Base-by-base conservation (phyloP, 2,888 invertebrate species). In the Hylaea fasciaria region DNA sequence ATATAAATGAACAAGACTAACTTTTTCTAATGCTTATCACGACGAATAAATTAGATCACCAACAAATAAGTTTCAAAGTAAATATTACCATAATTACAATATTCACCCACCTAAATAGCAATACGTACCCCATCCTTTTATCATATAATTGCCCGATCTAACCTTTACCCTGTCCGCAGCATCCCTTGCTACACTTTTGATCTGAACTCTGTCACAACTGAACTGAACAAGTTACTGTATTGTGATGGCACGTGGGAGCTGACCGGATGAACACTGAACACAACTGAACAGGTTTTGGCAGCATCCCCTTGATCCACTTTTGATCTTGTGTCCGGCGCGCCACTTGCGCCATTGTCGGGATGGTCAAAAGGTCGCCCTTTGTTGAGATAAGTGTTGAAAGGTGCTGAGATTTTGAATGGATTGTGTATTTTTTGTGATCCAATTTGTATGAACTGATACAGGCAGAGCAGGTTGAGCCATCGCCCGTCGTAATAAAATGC, bases 181-280 rank as follows among this genome's bases (percentile, higher is more conserved):
- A 74, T 76, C 75, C 73, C 71, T 66, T 61, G 73, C 52, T 77
- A 72, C 72, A 73, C 51, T 71, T 74, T 74, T 66, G 60, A 73
- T 73, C 73, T 74, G 64, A 62, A n/a, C 58, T 22, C 7, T n/a
- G n/a, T n/a, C 40, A 39, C 8, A 29, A 32, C 12, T 39, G 35
- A 57, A 57, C 51, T 37, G 13, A 48, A 41, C 39, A 29, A 47
- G 43, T 28, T 14, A 2, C n/a, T 48, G n/a, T n/a, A n/a, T 47
- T 51, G 50, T 45, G 43, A 22, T 22, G 39, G 45, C 50, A 53
- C 44, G 62, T 62, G 58, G 22, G n/a, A 41, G 35, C 32, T 54
- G 57, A 57, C 48, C 64, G 55, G 57, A 62, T 32, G 61, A 64
- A 56, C 65, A 39, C 49, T n/a, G n/a, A n/a, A n/a, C n/a, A n/a